Evolutionary conservation across 2,888 invertebrate species (phyloP).

Genomic region (Dicranocentrus wangi): DNA sequence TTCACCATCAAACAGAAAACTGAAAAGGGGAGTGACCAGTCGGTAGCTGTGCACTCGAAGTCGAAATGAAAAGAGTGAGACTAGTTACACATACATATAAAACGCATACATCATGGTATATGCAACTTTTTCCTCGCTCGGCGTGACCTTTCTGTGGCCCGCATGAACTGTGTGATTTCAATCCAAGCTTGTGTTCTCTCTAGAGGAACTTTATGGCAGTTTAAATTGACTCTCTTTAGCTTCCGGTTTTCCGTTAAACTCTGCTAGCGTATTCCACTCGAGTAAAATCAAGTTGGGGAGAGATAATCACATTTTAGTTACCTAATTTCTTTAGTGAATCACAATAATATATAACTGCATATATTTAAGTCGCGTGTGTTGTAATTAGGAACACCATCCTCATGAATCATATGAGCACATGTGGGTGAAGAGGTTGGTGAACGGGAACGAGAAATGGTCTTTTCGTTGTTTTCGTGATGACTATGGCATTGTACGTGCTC

Average conservation of each 20-base stretch:
- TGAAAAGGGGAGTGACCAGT: too few relatives aligned
- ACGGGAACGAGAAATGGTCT: background rate
- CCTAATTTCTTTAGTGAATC: too few relatives aligned
- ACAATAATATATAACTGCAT: background rate
- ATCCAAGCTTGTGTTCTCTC: slow-evolving; percentile 25
- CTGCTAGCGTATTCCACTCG: too few relatives aligned
- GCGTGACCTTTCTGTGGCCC: background rate
- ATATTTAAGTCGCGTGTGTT: slow-evolving; percentile 7
- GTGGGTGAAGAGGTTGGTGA: slow-evolving; percentile 1
- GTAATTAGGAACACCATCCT: background rate
- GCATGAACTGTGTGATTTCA: background rate
- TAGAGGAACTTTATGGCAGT: slow-evolving; percentile 46
- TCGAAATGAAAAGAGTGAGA: too few relatives aligned
- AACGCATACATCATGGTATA: too few relatives aligned
- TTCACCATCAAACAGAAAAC: too few relatives aligned
- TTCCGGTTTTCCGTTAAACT: slow-evolving; percentile 47
- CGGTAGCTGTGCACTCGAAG: too few relatives aligned
- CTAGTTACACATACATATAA: too few relatives aligned
- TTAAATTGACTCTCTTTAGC: slow-evolving; percentile 59
- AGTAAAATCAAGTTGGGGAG: too few relatives aligned
- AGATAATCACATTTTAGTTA: too few relatives aligned
- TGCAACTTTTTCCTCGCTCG: background rate
- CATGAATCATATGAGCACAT: background rate
- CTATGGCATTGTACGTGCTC: background rate
- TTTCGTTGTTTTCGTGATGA: background rate